Conservation (phyloP, 2,113 vertebrate genomes). For the Globicephala melas region DNA sequence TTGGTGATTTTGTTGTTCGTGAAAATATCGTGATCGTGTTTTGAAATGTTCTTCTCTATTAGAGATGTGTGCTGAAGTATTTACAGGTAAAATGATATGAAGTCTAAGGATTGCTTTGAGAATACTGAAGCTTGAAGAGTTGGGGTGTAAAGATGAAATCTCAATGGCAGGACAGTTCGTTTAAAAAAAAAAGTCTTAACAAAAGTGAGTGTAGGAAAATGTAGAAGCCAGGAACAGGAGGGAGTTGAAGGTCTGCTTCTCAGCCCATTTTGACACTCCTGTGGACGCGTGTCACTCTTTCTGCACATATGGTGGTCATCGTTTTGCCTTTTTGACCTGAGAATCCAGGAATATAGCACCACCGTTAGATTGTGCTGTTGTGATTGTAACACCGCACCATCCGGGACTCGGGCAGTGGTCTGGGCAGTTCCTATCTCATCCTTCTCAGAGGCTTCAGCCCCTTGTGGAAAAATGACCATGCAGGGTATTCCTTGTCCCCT, state of each 20-base stretch:
- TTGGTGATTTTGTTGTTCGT: not conserved
- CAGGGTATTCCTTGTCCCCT: not conserved
- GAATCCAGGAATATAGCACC: not conserved
- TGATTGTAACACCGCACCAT: accelerated
- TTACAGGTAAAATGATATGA: not conserved
- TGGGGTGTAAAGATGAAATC: not conserved
- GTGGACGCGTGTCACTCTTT: not conserved
- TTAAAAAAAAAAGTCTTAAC: not conserved
- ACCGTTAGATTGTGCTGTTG: not conserved
- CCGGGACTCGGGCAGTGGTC: not conserved
- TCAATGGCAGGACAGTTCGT: not conserved
- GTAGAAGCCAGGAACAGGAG: not conserved
- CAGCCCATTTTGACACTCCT: not conserved
- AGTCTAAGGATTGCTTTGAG: not conserved
- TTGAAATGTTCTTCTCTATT: not conserved
- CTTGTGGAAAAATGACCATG: not conserved
- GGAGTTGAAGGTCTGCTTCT: not conserved
- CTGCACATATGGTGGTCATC: not conserved
- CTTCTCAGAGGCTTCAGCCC: not conserved
- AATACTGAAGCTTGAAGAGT: not conserved
- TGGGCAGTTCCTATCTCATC: not conserved
- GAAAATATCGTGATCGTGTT: not conserved
- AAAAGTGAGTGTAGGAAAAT: not conserved
- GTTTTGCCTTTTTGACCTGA: not conserved
- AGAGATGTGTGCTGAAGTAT: not conserved